phyloP scores from a whole-genome alignment of 2,113 vertebrate genomes.

The Condylura cristata region DNA sequence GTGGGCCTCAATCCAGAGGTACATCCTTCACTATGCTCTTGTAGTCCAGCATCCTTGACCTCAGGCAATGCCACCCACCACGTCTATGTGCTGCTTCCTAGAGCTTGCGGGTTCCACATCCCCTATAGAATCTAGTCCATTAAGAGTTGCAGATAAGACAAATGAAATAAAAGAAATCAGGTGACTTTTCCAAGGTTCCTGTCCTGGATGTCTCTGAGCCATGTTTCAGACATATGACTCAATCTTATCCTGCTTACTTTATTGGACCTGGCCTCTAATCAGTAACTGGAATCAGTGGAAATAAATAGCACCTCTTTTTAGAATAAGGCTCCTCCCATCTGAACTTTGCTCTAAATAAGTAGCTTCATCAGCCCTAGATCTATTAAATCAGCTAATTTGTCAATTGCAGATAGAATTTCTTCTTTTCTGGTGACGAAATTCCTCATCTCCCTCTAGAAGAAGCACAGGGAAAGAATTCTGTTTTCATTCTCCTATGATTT shows the following conservation, averaged over 20 bases:
- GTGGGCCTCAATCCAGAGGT: neutral
- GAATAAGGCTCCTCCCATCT: neutral
- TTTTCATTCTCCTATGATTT: neutral
- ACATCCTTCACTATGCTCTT: neutral
- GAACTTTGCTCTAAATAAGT: neutral
- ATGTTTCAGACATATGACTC: neutral
- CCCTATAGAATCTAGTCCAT: neutral
- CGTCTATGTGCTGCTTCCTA: neutral
- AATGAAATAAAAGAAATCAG: neutral
- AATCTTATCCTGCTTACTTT: neutral
- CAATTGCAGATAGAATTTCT: neutral
- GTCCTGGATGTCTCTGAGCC: neutral
- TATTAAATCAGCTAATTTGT: neutral
- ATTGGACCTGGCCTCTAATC: accelerated
- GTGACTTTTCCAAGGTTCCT: neutral
- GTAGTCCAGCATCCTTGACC: neutral
- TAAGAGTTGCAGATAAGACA: neutral
- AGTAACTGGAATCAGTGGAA: neutral
- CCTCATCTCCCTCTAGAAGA: neutral
- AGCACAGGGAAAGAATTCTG: neutral
- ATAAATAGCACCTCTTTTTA: neutral
- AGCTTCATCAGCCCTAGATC: neutral
- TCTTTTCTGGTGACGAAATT: neutral
- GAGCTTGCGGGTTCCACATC: neutral
- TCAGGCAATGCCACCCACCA: neutral